A percentile compares a stretch with the other conserved stretches of the same genome.
phyloP scores from a whole-genome alignment of 2,888 invertebrate genomes.

The Chydorus sphaericus region DNA sequence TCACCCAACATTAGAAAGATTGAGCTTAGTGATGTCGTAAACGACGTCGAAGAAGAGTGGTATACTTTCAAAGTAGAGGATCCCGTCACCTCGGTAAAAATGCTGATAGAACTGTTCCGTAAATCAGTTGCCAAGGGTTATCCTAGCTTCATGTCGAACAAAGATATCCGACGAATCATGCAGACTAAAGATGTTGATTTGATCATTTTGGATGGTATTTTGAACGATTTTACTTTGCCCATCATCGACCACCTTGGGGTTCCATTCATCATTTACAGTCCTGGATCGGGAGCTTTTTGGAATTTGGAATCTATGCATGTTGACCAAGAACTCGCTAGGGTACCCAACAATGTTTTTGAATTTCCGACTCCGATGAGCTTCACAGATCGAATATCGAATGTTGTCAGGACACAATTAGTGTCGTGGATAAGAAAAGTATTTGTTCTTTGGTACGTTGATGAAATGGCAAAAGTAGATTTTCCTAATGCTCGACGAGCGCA shows the following conservation, averaged over 20 bases:
- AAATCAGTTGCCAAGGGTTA: too few relatives aligned
- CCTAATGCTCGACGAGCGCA: not conserved
- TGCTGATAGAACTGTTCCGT: too few relatives aligned
- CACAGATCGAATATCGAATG: not conserved
- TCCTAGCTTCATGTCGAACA: not conserved
- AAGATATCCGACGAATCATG: not conserved
- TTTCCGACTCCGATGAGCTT: not conserved
- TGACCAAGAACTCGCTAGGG: not conserved
- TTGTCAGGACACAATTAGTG: not conserved
- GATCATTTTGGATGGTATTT: not conserved
- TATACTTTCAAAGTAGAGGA: too few relatives aligned
- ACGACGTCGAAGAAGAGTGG: not conserved
- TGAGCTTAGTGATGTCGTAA: not conserved
- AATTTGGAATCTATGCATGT: not conserved
- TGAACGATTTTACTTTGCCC: constrained; percentile 6
- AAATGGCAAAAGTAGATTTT: not conserved
- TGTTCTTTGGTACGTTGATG: not conserved
- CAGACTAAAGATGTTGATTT: not conserved
- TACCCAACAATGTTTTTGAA: not conserved
- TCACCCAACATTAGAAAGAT: not conserved
- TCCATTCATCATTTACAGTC: not conserved
- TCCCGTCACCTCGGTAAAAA: too few relatives aligned
- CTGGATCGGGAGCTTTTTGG: not conserved
- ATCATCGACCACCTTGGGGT: not conserved
- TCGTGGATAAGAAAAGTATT: not conserved